A percentile compares a stretch with the other conserved stretches of the same genome.
These are phyloP conservation scores for Microtus oregoni DNA, from an alignment of 2,113 vertebrate genomes.

Conservation along the genomic window DNA sequence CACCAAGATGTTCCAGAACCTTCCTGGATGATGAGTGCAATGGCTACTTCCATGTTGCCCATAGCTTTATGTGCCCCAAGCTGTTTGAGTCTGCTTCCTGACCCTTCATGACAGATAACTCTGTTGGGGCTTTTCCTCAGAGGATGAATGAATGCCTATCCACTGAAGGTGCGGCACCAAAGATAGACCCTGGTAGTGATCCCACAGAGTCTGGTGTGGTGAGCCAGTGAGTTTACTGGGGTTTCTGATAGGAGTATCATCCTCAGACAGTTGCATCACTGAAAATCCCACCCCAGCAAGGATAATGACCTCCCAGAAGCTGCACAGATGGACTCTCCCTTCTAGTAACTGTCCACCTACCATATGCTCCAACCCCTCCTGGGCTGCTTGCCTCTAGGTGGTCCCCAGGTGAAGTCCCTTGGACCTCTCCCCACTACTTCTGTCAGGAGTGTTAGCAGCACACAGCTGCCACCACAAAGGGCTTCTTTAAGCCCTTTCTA, in stretches of 20 bases:
- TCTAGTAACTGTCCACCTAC: neutral
- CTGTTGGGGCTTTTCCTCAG: neutral
- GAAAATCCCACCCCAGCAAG: neutral
- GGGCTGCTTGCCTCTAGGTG: neutral
- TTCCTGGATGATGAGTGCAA: rapidly evolving
- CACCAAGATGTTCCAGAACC: neutral
- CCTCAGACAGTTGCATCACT: neutral
- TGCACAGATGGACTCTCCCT: neutral
- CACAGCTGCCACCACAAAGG: no score
- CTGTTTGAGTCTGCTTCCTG: rapidly evolving
- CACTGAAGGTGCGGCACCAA: neutral
- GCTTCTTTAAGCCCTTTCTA: neutral
- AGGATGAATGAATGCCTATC: neutral
- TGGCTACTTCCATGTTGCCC: rapidly evolving
- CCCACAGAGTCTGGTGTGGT: neutral
- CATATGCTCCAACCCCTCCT: neutral
- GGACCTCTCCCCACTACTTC: neutral
- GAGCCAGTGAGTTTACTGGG: neutral
- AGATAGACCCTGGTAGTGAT: neutral
- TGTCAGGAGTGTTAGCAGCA: neutral
- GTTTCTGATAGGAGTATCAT: no score
- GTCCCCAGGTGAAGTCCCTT: neutral
- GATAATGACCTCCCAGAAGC: no score
- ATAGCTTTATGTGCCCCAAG: rapidly evolving
- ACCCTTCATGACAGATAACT: neutral